Base-by-base conservation (phyloP, 1,140 invertebrate species). In the Drosophila takahashii region DNA sequence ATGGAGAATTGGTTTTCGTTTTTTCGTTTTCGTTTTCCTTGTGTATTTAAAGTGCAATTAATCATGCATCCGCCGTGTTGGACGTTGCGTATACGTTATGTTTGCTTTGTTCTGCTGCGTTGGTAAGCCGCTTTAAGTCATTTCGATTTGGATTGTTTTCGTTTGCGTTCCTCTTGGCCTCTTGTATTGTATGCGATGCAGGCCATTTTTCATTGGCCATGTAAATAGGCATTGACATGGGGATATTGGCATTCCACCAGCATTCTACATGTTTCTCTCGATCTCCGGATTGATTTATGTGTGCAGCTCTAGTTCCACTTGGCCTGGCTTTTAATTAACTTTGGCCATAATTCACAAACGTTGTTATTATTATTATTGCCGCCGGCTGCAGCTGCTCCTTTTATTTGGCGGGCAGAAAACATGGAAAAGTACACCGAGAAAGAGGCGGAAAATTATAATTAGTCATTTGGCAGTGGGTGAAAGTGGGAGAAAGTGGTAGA, bases 141-240 rank as follows among this genome's bases (percentile, higher is more conserved):
- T 54, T 53, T 70, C 53, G 22, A 61, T 58, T 76, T 62, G 72
- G 10, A 41, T 64, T 51, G 27, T 65, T 62, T 50, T 45, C 53
- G 62, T 13, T 16, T 41, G 22, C 22, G 22, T 36, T 70, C 59
- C 36, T 75, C 59, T 22, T 76, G 9, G 34, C 52, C 53, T 58
- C 53, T 58, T 45, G 44, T 65, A 22, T 54, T 66, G 22, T 26
- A 8, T 32, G 9, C 27, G 16, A 27, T 77, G 62, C 65, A 65
- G 84, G 71, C 83, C 79, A 89, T 87, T 87, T 87, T 72, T 79
- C 79, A 79, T 72, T 47, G 59, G 66, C 75, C 84, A 69, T 83
- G 83, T 83, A 87, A 87, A 89, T 79, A 77, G 66, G 54, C 83
- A 83, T 89, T 79, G 75, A 84, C 84, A 87, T 83, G 47, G 37